Base-by-base conservation (phyloP, 2,888 invertebrate genomes). In the Nyleta sp. region DNA sequence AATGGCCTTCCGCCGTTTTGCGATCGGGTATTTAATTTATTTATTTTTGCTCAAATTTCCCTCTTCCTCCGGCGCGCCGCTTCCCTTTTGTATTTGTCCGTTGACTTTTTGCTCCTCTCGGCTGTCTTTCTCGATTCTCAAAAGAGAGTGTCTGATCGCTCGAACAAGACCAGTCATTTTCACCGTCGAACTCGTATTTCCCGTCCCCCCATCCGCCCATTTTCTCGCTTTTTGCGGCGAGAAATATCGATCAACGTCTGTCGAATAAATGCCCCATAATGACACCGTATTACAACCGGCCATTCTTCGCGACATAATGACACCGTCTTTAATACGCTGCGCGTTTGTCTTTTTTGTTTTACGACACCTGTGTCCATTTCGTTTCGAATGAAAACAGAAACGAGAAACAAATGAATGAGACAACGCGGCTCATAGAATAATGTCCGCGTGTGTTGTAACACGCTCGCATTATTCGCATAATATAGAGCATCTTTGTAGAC, bases 1-100 rank as follows among this genome's bases (percentile, higher is more conserved):
- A 87, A 87, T 81, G 82, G 80, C 71, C 84, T 87, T 85, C 85
- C 85, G 85, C 81, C 84, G 84, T 83, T 84, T 85, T 82, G 78
- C 82, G 76, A 77, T 68, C 74, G 80, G 75, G 78, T 78, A 82
- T 82, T 83, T 79, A 72, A 80, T 80, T 83, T 82, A 76, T 84
- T 84, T 82, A 52, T 78, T 67, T 72, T 55, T 67, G 62, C 64
- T 60, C 67, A 72, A 75, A 79, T 76, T 80, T 76, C 64, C 76
- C 68, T 67, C 71, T 78, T 80, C 67, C 62, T 75, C 65, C 44
- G 52, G 46, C 75, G 50, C 38, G 17, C 42, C 65, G 68, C 64
- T 68, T 74, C 70, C 67, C 62, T 74, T 62, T 75, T 79, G 71
- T 78, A 74, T 78, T 70, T 79, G 48, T 42, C 52, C 70, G 50